Base-by-base conservation (phyloP, 2,797 vertebrate species). In the Petrocephalus sullivani region DNA sequence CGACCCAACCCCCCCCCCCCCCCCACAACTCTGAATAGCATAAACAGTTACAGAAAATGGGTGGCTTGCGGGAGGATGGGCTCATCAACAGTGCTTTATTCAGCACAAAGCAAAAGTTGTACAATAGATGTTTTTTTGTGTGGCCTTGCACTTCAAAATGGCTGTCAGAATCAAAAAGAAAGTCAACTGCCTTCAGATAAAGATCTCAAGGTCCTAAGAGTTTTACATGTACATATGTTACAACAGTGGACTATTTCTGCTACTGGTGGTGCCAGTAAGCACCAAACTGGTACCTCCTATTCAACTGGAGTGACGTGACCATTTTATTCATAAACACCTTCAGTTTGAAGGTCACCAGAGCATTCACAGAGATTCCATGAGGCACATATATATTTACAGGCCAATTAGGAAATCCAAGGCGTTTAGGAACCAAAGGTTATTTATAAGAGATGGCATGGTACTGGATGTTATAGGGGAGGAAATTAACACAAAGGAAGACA, bases 171-270 rank as follows among this genome's bases (percentile, higher is more conserved):
- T 84, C 78, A 23, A 41, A 86, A 71, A 85, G 46, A 53, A 75
- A 60, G 37, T 89, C 56, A 37, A 51, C 49, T 88, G 28, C 51
- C 57, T 57, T 37, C 4, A 51, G 86, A 88, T 51, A 78, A 78
- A 28, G 12, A 75, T 19, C 5, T 71, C 23, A 23, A 58, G 86
- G 16, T 82, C 53, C 9, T 87, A 71, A 64, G 78, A 57, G 86
- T 75, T 89, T 90, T 89, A 88, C 64, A 46, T 54, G 87, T 87
- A 90, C 41, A 90, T 88, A 90, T 56, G 90, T 90, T n/a, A 89
- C 87, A 28, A 87, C 71, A 58, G 28, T 16, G 12, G 56, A 86
- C 12, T 1, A 16, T 56, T 33, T 57, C 84, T 85, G 23, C 23
- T 21, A 28, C 33, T n/a, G 1, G 4, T 56, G 84, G 84, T 41